Percentiles rank a stretch among this genome's conserved stretches.
Conservation (phyloP, 2,888 invertebrate genomes). For the Drosophila cracens region DNA sequence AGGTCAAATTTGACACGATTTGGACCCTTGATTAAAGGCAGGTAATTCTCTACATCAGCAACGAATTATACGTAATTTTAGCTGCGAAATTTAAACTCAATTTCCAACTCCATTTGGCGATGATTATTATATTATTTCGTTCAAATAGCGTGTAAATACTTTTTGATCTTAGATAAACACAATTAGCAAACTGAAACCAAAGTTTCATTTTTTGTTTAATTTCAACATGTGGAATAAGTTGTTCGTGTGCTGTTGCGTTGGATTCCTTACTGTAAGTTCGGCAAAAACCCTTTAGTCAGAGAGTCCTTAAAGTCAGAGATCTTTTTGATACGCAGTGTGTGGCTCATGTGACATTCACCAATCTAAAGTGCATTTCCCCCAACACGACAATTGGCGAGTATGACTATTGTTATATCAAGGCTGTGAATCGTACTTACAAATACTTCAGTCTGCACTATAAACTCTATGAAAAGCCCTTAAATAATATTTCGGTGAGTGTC, state of each 20-base stretch:
- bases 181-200: background rate
- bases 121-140: constrained; percentile 5
- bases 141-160: constrained; percentile 15
- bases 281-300: too few species aligned
- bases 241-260: background rate
- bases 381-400: background rate
- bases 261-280: background rate
- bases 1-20: background rate
- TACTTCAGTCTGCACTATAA: background rate
- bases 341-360: background rate
- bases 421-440: constrained; percentile 6
- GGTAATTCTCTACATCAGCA: background rate
- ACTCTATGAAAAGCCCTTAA: background rate
- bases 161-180: background rate
- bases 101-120: background rate
- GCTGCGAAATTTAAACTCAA: background rate
- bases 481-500: background rate
- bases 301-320: background rate
- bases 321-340: background rate
- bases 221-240: background rate
- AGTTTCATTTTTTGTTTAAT: background rate
- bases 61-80: background rate
- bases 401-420: background rate
- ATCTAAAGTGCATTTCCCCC: background rate
- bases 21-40: background rate